Percentiles rank a stretch among this genome's conserved stretches.
Conservation (phyloP, 2,113 vertebrate species). For the Myrmophylax atrothorax region DNA sequence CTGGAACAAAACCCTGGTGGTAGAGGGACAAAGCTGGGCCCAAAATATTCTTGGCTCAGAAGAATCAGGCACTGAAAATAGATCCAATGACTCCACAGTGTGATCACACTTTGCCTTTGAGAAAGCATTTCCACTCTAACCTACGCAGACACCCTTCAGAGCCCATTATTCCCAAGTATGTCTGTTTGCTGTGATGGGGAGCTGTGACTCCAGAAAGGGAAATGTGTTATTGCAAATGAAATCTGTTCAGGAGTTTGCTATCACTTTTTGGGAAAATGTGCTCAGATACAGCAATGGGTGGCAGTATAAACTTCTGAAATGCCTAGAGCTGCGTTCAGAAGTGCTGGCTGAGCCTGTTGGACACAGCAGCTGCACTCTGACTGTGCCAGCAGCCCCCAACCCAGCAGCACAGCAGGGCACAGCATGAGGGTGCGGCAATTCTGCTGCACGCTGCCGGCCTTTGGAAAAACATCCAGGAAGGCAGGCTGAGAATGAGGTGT, state of each 20-base stretch:
- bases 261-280: neutral
- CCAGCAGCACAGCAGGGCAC: neutral
- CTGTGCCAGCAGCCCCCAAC: neutral
- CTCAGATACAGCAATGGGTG: constrained; percentile 1
- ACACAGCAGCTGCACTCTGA: fast-evolving
- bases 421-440: fast-evolving
- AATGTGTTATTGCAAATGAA: neutral
- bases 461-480: neutral
- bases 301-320: constrained; percentile 18
- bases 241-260: neutral
- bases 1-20: neutral
- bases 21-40: neutral
- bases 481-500: neutral
- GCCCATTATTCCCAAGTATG: neutral
- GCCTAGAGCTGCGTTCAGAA: neutral
- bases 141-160: neutral
- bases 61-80: neutral
- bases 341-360: neutral
- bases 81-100: neutral
- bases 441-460: fast-evolving
- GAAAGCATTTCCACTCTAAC: neutral
- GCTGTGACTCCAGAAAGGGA: neutral
- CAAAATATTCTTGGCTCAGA: neutral
- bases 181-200: neutral
- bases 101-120: neutral